These are phyloP conservation scores for Monochamus saltuarius DNA, from an alignment of 1,140 invertebrate species.

Conservation along the genomic window DNA sequence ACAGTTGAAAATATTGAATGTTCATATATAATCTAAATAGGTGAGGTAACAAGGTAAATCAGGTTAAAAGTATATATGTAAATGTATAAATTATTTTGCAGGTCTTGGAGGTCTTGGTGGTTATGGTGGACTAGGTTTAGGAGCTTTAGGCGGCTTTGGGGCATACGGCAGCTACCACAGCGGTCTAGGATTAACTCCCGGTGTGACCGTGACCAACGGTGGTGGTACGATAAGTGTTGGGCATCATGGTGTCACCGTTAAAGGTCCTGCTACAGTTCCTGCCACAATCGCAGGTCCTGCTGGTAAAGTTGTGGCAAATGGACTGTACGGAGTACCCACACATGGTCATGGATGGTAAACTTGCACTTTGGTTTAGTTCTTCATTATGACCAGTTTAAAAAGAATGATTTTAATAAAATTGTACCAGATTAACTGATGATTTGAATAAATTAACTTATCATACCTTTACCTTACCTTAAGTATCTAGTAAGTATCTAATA, in stretches of 20 bases:
- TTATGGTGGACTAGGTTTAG: slow-evolving; percentile 7
- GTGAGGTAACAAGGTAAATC: neutral
- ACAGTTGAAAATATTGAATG: neutral
- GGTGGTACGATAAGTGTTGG: slow-evolving; percentile 25
- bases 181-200: slow-evolving; percentile 4
- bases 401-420: too few species aligned
- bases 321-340: slow-evolving; percentile 30
- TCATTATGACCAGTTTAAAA: too few species aligned
- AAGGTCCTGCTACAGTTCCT: slow-evolving; percentile 38
- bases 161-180: slow-evolving; percentile 1
- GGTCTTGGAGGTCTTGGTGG: neutral
- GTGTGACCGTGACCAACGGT: slow-evolving; percentile 23
- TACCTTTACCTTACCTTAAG: too few species aligned
- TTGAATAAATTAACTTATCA: too few species aligned
- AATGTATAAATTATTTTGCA: neutral
- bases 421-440: too few species aligned
- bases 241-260: slow-evolving; percentile 31
- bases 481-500: too few species aligned
- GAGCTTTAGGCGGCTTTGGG: neutral
- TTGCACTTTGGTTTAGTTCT: too few species aligned
- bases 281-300: slow-evolving; percentile 38
- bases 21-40: neutral
- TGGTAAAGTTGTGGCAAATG: slow-evolving; percentile 36
- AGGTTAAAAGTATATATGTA: neutral
- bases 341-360: slow-evolving; percentile 11